Evolutionary conservation across 1,140 invertebrate species (phyloP), one percentile per base, ranked within the genome.

Genomic region (Amyelois transitella): DNA sequence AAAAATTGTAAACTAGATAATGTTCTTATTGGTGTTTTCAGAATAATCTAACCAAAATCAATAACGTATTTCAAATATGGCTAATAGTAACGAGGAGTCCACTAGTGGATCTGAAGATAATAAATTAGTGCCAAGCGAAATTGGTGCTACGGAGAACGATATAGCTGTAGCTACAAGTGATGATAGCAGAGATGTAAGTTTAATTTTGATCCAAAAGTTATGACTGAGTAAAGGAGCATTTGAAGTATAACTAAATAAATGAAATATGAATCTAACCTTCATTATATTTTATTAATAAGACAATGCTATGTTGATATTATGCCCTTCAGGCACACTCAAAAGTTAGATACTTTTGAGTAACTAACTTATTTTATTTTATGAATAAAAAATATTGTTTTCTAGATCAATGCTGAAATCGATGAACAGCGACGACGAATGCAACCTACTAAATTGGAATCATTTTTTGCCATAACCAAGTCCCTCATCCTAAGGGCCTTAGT

Each of bases 401-500:
- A 87, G 84, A 72, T 83, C 49, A 87, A 81, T 77, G 76, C 79
- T 50, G 72, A 86, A 63, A 78, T 78, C 53, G 80, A 87, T 57
- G 84, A 80, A 53, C 73, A 86, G 55, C 71, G 75, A 32, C 72
- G 60, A 25, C 69, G 69, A 58, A 80, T 77, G 75, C 93, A 94
- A 70, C 93, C 93, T 17, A 90, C 92, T 1, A 91, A 91, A 82
- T 84, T 93, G 77, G 94, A 96, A 84, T 96, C 94, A 17, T 95
- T 96, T 72, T 93, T 96, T 78, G 92, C 94, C 0, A 91, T 96
- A 50, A 92, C 92, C 3, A 96, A 96, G 81, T 94, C 94, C 0
- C 80, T 97, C 17, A 93, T 97, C 44, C 90, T 98, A 48, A 90
- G 97, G 69, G 96, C 95, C 43, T 82, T 99, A 19, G 94, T 99